Conservation (phyloP, 2,797 vertebrate species). For the Manis pentadactyla region DNA sequence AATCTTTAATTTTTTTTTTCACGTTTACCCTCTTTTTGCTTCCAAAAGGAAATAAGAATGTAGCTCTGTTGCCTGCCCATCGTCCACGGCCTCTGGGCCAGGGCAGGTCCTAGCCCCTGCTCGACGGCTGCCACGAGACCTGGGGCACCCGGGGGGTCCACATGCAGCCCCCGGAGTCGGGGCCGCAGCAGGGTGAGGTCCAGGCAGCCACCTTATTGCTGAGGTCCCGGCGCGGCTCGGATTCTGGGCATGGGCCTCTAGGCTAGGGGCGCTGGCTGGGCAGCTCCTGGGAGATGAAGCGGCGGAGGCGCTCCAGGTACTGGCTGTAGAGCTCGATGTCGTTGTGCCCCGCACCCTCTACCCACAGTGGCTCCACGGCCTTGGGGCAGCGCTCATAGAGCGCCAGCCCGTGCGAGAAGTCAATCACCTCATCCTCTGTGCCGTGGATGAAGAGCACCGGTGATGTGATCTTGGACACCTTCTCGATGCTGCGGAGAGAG, state of each 20-base stretch:
- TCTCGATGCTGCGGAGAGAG: conserved; percentile 93
- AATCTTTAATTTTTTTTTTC: conserved; percentile 85
- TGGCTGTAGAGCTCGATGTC: conserved; percentile 99
- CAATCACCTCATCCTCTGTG: conserved; percentile 98
- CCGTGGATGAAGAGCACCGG: conserved; percentile 99
- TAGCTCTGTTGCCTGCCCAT: neutral
- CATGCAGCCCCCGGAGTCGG: conserved; percentile 48
- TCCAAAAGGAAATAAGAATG: neutral
- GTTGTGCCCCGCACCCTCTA: conserved; percentile 98
- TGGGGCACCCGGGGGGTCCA: neutral
- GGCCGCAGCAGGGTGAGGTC: neutral
- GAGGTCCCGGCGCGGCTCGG: conserved; percentile 39
- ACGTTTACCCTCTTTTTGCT: conserved; percentile 46
- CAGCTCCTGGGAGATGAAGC: conserved; percentile 98
- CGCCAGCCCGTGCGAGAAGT: conserved; percentile 98
- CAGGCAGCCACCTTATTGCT: conserved; percentile 83
- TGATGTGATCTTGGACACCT: conserved; percentile 98
- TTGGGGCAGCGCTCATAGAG: conserved; percentile 98
- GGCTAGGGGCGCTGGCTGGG: conserved; percentile 89
- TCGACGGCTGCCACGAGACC: neutral
- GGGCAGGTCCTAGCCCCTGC: neutral
- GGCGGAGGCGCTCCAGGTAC: conserved; percentile 98
- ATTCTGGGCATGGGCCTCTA: neutral
- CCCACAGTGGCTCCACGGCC: conserved; percentile 98
- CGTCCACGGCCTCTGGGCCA: conserved; percentile 4